These are phyloP conservation scores for Galeopterus variegatus DNA, from an alignment of 2,113 vertebrate species.

Conservation along the genomic window DNA sequence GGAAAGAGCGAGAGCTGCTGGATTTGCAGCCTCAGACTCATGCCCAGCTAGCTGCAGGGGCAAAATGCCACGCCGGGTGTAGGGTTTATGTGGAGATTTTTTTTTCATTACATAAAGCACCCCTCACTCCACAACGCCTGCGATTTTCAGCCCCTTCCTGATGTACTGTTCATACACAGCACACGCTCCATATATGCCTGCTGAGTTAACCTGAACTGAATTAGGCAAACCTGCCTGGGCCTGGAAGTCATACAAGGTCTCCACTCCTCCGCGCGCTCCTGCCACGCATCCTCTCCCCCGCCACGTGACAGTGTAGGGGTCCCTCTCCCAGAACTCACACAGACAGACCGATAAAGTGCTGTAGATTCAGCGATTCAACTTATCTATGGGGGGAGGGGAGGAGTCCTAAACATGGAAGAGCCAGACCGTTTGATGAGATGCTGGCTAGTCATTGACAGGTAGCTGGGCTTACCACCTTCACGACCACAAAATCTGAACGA, in stretches of 20 bases:
- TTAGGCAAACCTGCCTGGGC: background rate
- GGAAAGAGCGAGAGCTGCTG: background rate
- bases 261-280: background rate
- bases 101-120: background rate
- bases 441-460: background rate
- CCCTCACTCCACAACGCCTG: background rate
- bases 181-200: background rate
- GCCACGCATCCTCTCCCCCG: background rate
- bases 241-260: background rate
- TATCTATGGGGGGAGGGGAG: background rate
- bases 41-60: background rate
- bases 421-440: background rate
- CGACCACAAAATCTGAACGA: background rate
- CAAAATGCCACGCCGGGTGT: fast-evolving
- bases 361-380: background rate
- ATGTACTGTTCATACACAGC: background rate
- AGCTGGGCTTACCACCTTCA: background rate
- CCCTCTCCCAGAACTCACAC: background rate
- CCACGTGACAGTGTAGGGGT: background rate
- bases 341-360: background rate
- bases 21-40: background rate
- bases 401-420: background rate
- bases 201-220: background rate
- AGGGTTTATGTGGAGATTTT: background rate
- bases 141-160: background rate